Base-by-base conservation (phyloP, 2,113 vertebrate genomes). In the Arenaria interpres region DNA sequence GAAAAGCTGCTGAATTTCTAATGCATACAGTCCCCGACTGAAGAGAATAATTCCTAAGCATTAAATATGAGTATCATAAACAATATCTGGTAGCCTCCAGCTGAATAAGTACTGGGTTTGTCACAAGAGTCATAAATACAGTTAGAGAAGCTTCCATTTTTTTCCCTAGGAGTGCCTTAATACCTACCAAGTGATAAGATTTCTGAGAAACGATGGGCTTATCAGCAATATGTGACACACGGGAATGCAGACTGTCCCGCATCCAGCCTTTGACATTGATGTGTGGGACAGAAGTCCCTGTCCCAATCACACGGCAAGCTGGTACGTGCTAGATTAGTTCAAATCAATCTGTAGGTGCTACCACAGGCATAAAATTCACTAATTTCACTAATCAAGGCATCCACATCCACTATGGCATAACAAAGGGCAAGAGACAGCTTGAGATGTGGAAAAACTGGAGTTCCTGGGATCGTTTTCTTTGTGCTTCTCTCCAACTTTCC, bases 191-290 rank as follows among this genome's bases (percentile, higher is more conserved):
- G 37, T 1, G 9, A 41, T 71, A 74, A 85, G 57, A 16, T 43
- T 68, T 25, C 41, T 50, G 66, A 28, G 74, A 50, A 45, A 3
- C 2, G 7, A 14, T 39, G 25, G 5, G 18, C 28, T 80, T 73
- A 24, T n/a, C 24, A 45, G 51, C n/a, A 54, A 5, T 6, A 2
- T 9, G 4, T 37, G 62, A 22, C 37, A 53, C 12, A 30, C 6
- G 19, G 69, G 41, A 77, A 57, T 22, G 28, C 32, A 68, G 51
- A 12, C 18, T 51, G 2, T 21, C 64, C 46, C 22, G 11, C 0
- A 0, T 33, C 39, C 51, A 5, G 1, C 60, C 39, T 57, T 9
- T 27, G n/a, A 48, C 37, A 15, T 2, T 7, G 43, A 1, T 41
- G 28, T 45, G 32, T 22, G 41, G 27, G 20, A 14, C 30, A 30